Base-by-base conservation (phyloP, 2,797 vertebrate species). In the Phoebastria nigripes region DNA sequence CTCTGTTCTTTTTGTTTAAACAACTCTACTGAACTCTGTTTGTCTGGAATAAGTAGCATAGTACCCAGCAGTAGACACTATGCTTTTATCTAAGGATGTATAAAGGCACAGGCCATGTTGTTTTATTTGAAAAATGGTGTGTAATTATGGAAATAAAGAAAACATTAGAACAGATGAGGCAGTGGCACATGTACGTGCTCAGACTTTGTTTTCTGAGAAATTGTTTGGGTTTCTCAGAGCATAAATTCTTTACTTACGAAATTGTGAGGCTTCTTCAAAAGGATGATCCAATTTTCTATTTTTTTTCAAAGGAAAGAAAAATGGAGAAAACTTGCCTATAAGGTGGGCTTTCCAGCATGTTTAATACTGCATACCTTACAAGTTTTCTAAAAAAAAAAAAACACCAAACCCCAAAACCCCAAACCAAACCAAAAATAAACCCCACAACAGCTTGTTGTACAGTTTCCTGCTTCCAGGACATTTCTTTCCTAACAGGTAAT, bases 391-490 rank as follows among this genome's bases (percentile, higher is more conserved):
- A 21, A 33, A 4, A 39, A 10, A 63, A 19, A 29, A 3, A 41
- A 8, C 2, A 8, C 22, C 22, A 1, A 39, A 15, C 2, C 13
- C 16, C 14, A 15, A 15, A n/a, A 18, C 7, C 3, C 21, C 20
- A 33, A 74, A 44, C 24, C 15, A 33, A 73, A 39, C 15, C 3
- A 6, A 31, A 82, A 8, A 49, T 24, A 76, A 82, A 7, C 5
- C 17, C 28, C 28, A 25, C 42, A 71, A 19, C 39, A 74, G 2
- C 26, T 63, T 59, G 20, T 15, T 62, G 16, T 35, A 15, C 20
- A 35, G 5, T 74, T 56, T 62, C 54, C 46, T 54, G 4, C 26
- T 85, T 74, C 29, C 13, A 70, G 42, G 14, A 22, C 3, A 1
- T 44, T 61, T 19, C 9, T 82, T 65, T 76, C 9, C 1, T 3